These are phyloP conservation scores for Galagoides demidoff DNA, from an alignment of 2,797 vertebrate genomes.

Conservation along the genomic window DNA sequence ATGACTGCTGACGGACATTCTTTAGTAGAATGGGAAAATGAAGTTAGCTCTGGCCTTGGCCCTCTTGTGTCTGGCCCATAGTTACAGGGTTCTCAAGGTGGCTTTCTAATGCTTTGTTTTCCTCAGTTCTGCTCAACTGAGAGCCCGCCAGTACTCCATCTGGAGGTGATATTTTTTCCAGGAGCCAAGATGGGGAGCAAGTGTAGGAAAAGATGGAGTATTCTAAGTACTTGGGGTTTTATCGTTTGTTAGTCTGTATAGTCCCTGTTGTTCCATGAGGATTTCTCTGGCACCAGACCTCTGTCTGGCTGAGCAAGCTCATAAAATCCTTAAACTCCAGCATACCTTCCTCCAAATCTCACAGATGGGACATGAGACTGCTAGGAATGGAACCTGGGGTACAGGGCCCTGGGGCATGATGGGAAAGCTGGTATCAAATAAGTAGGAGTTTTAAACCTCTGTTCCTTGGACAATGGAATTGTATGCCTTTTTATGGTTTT, in stretches of 20 bases:
- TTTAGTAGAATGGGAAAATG: neutral
- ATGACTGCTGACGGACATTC: neutral
- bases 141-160: neutral
- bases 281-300: constrained; percentile 17
- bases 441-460: neutral
- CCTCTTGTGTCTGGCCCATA: neutral
- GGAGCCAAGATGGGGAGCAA: neutral
- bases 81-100: neutral
- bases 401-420: neutral
- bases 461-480: neutral
- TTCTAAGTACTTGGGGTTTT: neutral
- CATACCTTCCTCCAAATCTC: constrained; percentile 62
- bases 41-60: constrained; percentile 16
- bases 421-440: constrained; percentile 28
- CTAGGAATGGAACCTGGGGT: constrained; percentile 57
- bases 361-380: constrained; percentile 39
- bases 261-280: neutral
- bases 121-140: neutral
- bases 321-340: constrained; percentile 62
- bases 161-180: neutral
- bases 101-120: constrained; percentile 39
- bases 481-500: neutral
- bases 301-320: constrained; percentile 50
- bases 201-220: neutral
- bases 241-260: neutral